A percentile compares a stretch with the other conserved stretches of the same genome.
phyloP scores from a whole-genome alignment of 2,888 invertebrate species.

The Rhingia campestris region DNA sequence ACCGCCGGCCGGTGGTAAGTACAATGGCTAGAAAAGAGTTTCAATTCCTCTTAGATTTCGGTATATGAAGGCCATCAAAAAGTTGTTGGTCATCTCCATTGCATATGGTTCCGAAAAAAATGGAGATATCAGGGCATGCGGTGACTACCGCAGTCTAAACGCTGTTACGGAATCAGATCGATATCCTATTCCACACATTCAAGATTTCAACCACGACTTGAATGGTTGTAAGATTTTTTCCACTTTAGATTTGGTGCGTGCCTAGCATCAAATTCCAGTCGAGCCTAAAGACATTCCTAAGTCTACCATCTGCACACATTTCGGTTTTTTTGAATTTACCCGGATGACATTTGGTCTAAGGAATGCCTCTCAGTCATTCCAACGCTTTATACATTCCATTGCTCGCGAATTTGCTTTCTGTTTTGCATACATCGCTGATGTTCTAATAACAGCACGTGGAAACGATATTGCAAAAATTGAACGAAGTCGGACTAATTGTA shows the following conservation, averaged over 20 bases:
- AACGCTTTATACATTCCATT: slow-evolving; percentile 58
- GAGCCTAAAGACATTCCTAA: slow-evolving; percentile 53
- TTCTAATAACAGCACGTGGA: slow-evolving; percentile 75
- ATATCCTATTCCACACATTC: slow-evolving; percentile 60
- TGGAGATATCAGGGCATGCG: slow-evolving; percentile 1
- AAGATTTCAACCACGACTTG: slow-evolving; percentile 55
- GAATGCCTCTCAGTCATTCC: slow-evolving; percentile 67
- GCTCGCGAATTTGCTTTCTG: slow-evolving; percentile 52
- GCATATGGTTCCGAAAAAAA: slow-evolving; percentile 17
- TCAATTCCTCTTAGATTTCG: slow-evolving; percentile 48
- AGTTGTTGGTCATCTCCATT: slow-evolving; percentile 39
- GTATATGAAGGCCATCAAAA: slow-evolving; percentile 61
- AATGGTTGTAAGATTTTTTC: slow-evolving; percentile 55
- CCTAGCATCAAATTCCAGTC: slow-evolving; percentile 70
- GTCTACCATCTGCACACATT: slow-evolving; percentile 65
- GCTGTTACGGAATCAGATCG: slow-evolving; percentile 29
- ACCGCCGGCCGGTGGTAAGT: slow-evolving; percentile 48
- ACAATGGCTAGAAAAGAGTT: slow-evolving; percentile 64
- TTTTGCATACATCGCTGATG: slow-evolving; percentile 77
- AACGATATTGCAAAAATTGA: slow-evolving; percentile 70
- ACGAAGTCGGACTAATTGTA: slow-evolving; percentile 72
- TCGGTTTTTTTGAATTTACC: slow-evolving; percentile 61
- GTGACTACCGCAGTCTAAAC: slow-evolving; percentile 16
- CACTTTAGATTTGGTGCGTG: slow-evolving; percentile 49
- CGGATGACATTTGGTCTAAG: slow-evolving; percentile 60